Evolutionary conservation across 1,140 invertebrate species (phyloP).

Genomic region (Hydropsyche tenuis): DNA sequence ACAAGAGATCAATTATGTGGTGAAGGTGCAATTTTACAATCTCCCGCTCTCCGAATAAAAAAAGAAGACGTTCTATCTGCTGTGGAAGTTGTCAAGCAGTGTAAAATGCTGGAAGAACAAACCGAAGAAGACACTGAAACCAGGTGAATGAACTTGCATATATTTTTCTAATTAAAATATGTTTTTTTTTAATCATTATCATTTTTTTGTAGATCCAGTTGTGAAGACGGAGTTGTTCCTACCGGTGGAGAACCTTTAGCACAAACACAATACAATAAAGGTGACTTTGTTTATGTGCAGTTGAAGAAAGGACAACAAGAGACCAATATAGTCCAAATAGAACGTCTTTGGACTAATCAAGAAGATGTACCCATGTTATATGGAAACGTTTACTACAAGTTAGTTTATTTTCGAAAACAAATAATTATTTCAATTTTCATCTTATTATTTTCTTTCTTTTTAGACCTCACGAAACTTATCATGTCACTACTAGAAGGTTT

Average conservation of each 20-base stretch:
- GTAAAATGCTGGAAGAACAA: conserved; percentile 78
- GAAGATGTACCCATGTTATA: conserved; percentile 88
- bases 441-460: conserved; percentile 53
- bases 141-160: conserved; percentile 50
- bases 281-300: conserved; percentile 92
- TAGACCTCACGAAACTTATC: conserved; percentile 92
- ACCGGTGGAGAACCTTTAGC: conserved; percentile 53
- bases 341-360: conserved; percentile 84
- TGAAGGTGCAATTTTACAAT: conserved; percentile 80
- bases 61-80: conserved; percentile 74
- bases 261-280: conserved; percentile 64
- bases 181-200: neutral
- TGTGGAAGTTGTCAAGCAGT: conserved; percentile 77
- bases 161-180: no score
- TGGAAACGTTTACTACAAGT: conserved; percentile 84
- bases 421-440: neutral
- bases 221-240: conserved; percentile 56
- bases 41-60: conserved; percentile 85
- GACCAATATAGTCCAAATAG: conserved; percentile 80
- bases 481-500: conserved; percentile 93
- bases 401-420: conserved; percentile 43
- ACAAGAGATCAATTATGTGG: conserved; percentile 77
- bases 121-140: conserved; percentile 73
- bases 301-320: conserved; percentile 80
- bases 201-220: conserved; percentile 53